phyloP scores from a whole-genome alignment of 2,888 invertebrate genomes.

The Pardosa pseudoannulata region DNA sequence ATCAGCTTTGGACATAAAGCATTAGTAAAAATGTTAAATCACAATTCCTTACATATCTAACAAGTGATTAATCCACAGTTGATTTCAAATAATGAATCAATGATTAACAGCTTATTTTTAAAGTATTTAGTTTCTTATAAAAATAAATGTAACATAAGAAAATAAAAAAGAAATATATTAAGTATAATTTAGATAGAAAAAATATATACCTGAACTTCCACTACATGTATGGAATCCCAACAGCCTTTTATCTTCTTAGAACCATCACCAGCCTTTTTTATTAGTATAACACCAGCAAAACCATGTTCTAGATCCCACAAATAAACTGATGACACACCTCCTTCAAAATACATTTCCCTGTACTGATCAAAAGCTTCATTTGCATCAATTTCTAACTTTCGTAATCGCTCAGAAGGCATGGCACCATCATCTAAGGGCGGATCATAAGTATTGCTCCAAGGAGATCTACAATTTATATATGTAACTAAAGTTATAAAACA shows the following conservation, averaged over 20 bases:
- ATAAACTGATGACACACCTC: constrained; percentile 99
- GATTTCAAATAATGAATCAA: too few species aligned
- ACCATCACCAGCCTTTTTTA: constrained; percentile 99
- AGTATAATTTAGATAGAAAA: too few species aligned
- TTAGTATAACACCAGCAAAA: constrained; percentile 96
- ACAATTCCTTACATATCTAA: too few species aligned
- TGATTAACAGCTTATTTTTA: too few species aligned
- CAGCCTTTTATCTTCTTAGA: constrained; percentile 99
- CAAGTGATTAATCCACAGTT: too few species aligned
- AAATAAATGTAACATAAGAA: too few species aligned
- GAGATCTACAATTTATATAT: constrained; percentile 89
- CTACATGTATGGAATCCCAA: constrained; percentile 99
- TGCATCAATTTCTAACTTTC: constrained; percentile 97
- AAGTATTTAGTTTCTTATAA: too few species aligned
- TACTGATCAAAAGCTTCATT: constrained; percentile 99
- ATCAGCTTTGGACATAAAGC: too few species aligned
- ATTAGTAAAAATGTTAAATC: too few species aligned
- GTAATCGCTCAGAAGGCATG: constrained; percentile 96
- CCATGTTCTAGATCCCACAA: constrained; percentile 99
- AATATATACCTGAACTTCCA: constrained; percentile 91
- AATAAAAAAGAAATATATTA: too few species aligned
- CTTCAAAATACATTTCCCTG: constrained; percentile 99
- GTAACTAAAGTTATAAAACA: too few species aligned
- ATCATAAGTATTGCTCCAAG: constrained; percentile 99
- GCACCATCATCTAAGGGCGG: constrained; percentile 98